Evolutionary conservation across 1,140 invertebrate genomes (phyloP).

Genomic region (Bombus huntii): DNA sequence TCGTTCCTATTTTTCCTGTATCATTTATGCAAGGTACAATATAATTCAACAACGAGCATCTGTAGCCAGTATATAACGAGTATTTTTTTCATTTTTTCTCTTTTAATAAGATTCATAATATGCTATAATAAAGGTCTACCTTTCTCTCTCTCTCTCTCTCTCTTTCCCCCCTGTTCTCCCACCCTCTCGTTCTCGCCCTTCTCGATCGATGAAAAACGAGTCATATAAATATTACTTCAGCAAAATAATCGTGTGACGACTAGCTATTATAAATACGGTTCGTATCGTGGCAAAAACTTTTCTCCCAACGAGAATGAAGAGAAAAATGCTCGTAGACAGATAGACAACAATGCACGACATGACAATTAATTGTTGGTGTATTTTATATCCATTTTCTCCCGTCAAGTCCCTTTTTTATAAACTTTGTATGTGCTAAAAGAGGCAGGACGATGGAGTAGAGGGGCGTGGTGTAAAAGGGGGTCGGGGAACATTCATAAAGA

Average conservation of each 20-base stretch:
- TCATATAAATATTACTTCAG: conserved; percentile 53
- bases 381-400: conserved; percentile 17
- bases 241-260: conserved; percentile 54
- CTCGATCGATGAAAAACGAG: conserved; percentile 51
- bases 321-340: conserved; percentile 47
- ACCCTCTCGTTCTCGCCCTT: background rate
- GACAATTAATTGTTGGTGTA: conserved; percentile 39
- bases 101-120: conserved; percentile 40
- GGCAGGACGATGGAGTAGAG: conserved; percentile 31
- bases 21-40: conserved; percentile 39
- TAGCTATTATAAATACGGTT: conserved; percentile 53
- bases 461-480: conserved; percentile 29
- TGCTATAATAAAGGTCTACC: conserved; percentile 43
- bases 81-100: conserved; percentile 26
- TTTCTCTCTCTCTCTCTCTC: background rate
- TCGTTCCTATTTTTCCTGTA: background rate
- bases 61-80: conserved; percentile 50
- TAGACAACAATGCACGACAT: conserved; percentile 61
- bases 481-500: conserved; percentile 38
- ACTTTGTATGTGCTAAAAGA: conserved; percentile 29
- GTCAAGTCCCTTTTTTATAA: conserved; percentile 18
- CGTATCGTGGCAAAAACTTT: conserved; percentile 24
- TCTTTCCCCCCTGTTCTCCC: background rate
- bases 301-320: conserved; percentile 41
- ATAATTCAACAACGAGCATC: conserved; percentile 52